Conservation (phyloP, 2,888 invertebrate genomes). For the Eurois occulta region DNA sequence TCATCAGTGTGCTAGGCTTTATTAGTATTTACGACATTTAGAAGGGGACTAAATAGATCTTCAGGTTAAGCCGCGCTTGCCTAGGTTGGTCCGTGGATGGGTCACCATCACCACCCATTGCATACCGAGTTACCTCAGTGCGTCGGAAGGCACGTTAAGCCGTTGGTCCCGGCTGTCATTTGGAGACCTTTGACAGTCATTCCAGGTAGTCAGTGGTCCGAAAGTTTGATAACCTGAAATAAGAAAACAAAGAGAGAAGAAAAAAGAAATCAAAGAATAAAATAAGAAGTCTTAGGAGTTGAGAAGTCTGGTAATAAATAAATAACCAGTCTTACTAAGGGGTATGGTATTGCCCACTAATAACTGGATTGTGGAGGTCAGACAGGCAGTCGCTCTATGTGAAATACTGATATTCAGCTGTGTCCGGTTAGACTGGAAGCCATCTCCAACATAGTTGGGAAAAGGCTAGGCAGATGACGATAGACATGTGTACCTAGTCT, state of each 20-base stretch:
- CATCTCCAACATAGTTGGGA: not conserved
- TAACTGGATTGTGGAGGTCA: not conserved
- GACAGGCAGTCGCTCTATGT: not conserved
- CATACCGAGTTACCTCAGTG: not conserved
- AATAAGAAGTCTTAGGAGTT: too few relatives aligned
- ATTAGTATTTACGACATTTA: constrained; percentile 2
- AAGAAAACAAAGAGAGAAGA: too few relatives aligned
- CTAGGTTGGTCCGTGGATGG: not conserved
- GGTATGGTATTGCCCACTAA: not conserved
- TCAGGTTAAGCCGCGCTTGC: not conserved
- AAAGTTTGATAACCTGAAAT: not conserved
- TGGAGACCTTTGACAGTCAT: not conserved
- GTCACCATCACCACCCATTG: not conserved
- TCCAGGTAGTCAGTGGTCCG: not conserved
- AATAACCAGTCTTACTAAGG: not conserved
- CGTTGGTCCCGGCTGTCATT: not conserved
- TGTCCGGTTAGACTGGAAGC: not conserved
- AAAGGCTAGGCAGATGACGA: not conserved
- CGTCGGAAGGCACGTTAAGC: not conserved
- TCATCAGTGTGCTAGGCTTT: constrained; percentile 5
- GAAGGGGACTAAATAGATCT: not conserved
- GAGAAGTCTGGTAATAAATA: too few relatives aligned
- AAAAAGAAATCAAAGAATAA: too few relatives aligned
- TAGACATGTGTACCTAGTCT: too few relatives aligned
- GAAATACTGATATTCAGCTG: not conserved